Percentiles rank a stretch among this genome's conserved stretches.
These are phyloP conservation scores for Charina bottae DNA, from an alignment of 2,113 vertebrate species.

Conservation along the genomic window DNA sequence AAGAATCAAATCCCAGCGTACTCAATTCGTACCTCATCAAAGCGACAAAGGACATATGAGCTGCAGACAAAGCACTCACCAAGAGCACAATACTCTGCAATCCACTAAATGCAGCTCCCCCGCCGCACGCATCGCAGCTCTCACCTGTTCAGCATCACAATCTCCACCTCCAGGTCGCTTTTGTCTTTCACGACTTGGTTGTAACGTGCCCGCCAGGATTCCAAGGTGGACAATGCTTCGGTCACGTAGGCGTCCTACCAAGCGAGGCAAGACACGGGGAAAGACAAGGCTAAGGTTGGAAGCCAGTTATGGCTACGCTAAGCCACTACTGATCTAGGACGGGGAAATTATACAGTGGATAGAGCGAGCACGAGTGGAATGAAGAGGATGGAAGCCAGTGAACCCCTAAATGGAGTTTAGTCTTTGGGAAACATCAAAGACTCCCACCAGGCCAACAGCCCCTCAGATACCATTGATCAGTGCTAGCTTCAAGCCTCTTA, in stretches of 20 bases:
- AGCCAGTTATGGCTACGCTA: background rate
- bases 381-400: background rate
- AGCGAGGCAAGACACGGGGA: background rate
- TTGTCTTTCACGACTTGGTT: slow-evolving; percentile 83
- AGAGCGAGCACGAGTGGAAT: background rate
- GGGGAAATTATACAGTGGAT: background rate
- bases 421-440: background rate
- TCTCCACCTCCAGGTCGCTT: slow-evolving; percentile 81
- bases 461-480: background rate
- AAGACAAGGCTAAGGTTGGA: background rate
- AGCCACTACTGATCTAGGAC: background rate
- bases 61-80: background rate
- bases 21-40: background rate
- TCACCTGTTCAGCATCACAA: slow-evolving; percentile 85
- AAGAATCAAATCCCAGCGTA: background rate
- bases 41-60: background rate
- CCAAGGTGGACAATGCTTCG: slow-evolving; percentile 77
- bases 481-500: background rate
- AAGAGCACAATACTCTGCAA: background rate
- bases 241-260: slow-evolving; percentile 80
- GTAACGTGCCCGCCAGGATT: slow-evolving; percentile 83
- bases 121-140: background rate
- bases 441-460: background rate
- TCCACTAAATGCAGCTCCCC: background rate
- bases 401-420: background rate